These are phyloP conservation scores for Alosa alosa DNA, from an alignment of 2,113 vertebrate species.

Conservation along the genomic window DNA sequence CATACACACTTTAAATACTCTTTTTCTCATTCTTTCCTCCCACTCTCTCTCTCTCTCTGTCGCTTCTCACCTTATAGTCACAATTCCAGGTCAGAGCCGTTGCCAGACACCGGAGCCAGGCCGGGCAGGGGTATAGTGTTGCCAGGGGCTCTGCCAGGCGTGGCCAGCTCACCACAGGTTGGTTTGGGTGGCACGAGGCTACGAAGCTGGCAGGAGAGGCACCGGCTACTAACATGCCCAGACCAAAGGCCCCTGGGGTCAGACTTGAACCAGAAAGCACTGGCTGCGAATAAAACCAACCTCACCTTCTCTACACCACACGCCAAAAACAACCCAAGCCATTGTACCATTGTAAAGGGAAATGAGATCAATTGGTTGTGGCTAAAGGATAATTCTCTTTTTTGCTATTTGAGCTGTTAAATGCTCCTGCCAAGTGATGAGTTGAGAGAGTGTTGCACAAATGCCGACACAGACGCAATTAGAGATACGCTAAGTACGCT, in stretches of 20 bases:
- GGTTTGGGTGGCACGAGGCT: background rate
- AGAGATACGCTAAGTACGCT: background rate
- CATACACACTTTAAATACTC: background rate
- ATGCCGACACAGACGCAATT: background rate
- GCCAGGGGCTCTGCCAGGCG: background rate
- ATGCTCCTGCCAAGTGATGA: background rate
- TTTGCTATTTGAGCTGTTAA: background rate
- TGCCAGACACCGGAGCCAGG: background rate
- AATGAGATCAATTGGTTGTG: background rate
- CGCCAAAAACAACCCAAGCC: background rate
- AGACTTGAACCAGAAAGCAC: conserved; percentile 4
- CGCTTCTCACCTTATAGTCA: background rate
- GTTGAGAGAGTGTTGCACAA: background rate
- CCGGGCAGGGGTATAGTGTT: background rate
- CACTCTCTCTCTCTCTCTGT: background rate
- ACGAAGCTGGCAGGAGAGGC: background rate
- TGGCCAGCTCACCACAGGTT: conserved; percentile 1
- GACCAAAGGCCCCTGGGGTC: background rate
- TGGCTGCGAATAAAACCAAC: background rate
- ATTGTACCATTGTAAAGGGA: background rate
- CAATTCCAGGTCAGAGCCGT: background rate
- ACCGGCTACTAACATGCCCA: background rate
- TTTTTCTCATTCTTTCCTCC: background rate
- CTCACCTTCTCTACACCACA: background rate
- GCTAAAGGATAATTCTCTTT: background rate